Evolutionary conservation across 2,113 vertebrate species (phyloP).

Genomic region (Glareola pratincola): DNA sequence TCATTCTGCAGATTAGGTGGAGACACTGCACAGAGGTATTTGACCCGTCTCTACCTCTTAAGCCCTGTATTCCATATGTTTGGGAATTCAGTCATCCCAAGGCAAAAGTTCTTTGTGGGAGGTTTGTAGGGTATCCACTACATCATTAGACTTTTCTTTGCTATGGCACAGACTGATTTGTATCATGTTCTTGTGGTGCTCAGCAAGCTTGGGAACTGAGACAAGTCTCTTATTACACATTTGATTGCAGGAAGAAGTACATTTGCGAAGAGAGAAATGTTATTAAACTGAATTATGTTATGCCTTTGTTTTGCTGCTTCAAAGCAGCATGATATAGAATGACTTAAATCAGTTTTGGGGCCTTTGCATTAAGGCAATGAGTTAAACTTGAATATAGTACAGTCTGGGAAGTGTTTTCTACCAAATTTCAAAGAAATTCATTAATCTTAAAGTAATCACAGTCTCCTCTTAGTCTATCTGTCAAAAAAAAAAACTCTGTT

Average conservation of each 20-base stretch:
- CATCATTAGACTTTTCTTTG: background rate
- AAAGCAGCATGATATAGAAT: background rate
- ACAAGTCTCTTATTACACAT: background rate
- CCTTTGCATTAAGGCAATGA: background rate
- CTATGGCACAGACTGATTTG: background rate
- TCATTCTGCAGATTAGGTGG: background rate
- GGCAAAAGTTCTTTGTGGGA: background rate
- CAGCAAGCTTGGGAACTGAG: background rate
- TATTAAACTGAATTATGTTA: conserved; percentile 6
- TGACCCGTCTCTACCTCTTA: background rate
- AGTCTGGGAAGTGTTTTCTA: background rate
- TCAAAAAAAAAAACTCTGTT: background rate
- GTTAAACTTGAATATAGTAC: background rate
- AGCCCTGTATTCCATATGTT: background rate
- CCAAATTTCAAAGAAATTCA: background rate
- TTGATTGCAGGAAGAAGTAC: background rate
- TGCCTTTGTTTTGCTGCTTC: background rate
- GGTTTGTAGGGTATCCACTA: background rate
- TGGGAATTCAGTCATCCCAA: background rate
- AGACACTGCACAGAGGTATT: background rate
- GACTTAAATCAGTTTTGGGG: background rate
- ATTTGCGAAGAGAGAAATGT: background rate
- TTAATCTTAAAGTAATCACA: background rate
- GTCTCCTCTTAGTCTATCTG: background rate
- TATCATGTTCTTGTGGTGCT: background rate